Percentiles rank a stretch among this genome's conserved stretches.
Evolutionary conservation across 2,113 vertebrate genomes (phyloP).

Genomic region (Hiodon tergisus): DNA sequence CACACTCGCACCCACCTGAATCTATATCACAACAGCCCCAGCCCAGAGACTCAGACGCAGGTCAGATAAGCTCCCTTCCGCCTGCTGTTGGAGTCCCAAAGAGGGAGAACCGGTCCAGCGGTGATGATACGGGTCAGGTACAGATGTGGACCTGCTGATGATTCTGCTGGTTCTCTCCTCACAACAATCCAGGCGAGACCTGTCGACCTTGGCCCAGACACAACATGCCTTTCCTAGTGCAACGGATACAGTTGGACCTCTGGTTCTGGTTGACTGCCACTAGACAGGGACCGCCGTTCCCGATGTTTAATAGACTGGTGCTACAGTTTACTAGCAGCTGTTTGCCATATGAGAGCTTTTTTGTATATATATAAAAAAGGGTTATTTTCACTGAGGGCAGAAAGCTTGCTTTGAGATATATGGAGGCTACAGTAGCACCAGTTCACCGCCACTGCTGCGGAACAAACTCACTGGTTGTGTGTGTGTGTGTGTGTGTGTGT

Average conservation of each 20-base stretch:
- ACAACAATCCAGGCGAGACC: neutral
- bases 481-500: slow-evolving; percentile 6
- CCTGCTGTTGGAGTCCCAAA: no score
- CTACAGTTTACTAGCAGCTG: slow-evolving; percentile 32
- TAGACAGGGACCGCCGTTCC: slow-evolving; percentile 5
- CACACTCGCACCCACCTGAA: neutral
- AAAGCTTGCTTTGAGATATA: neutral
- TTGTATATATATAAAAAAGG: neutral
- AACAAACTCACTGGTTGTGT: neutral
- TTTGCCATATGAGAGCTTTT: slow-evolving; percentile 31
- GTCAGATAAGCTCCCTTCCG: neutral
- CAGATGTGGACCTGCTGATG: neutral
- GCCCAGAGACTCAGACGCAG: neutral
- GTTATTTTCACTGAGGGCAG: neutral
- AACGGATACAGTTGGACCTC: neutral
- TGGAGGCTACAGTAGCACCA: neutral
- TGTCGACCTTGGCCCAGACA: neutral
- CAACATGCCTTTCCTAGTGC: neutral
- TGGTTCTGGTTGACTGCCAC: neutral
- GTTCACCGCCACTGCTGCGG: neutral
- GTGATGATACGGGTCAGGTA: no score
- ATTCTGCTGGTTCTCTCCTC: neutral
- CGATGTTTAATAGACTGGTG: slow-evolving; percentile 16
- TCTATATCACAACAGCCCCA: neutral
- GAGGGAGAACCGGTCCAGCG: no score